Conservation (phyloP, 2,113 vertebrate genomes). For the Phalacrocorax carbo region DNA sequence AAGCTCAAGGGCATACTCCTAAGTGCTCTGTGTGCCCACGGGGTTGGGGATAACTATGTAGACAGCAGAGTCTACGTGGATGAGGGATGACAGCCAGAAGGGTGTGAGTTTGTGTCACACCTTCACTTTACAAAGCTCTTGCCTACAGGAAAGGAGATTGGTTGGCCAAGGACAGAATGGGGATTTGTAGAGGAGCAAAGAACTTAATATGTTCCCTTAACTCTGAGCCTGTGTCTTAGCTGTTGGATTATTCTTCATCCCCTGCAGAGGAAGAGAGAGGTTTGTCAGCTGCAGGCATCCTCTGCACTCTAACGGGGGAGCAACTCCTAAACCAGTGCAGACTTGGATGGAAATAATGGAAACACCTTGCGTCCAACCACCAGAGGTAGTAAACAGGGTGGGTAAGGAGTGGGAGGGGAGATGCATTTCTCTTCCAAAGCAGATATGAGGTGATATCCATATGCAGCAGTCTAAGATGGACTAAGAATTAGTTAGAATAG, state of each 20-base stretch:
- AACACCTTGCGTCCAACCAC: not conserved
- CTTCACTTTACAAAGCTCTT: not conserved
- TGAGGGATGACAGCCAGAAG: not conserved
- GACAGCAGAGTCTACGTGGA: not conserved
- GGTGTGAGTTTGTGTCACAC: not conserved
- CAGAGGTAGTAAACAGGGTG: not conserved
- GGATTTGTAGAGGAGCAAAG: not conserved
- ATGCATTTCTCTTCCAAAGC: not conserved
- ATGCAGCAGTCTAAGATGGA: not conserved
- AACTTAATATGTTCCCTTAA: not conserved
- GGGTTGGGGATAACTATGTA: fast-evolving
- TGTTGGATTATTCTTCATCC: not conserved
- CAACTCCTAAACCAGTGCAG: not conserved
- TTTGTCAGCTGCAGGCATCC: not conserved
- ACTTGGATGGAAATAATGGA: not conserved
- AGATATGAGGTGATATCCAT: fast-evolving
- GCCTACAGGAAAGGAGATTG: not conserved
- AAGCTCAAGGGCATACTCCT: not conserved
- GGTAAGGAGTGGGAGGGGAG: not conserved
- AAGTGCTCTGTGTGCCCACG: not conserved
- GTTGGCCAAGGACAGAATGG: not conserved
- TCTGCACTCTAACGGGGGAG: not conserved
- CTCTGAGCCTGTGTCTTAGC: not conserved
- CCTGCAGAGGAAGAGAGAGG: not conserved
- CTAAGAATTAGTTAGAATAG: not conserved